phyloP scores from a whole-genome alignment of 2,113 vertebrate species.

The Leucoraja erinaceus region DNA sequence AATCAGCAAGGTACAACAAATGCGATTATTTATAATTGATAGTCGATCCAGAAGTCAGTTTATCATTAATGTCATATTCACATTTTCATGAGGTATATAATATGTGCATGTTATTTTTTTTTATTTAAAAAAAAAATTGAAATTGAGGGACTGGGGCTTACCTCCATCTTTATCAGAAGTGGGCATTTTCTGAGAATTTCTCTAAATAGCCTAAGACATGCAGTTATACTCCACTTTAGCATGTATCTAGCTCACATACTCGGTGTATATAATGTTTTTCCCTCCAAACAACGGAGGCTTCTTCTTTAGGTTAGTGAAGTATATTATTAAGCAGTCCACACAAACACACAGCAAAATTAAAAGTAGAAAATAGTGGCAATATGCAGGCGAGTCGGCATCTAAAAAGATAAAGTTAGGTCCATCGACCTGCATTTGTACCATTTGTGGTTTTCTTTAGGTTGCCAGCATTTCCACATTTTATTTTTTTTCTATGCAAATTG shows the following conservation, averaged over 20 bases:
- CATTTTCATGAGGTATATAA: slow-evolving; percentile 38
- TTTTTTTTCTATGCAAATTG: not conserved
- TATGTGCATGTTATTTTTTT: slow-evolving; percentile 24
- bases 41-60: slow-evolving; percentile 37
- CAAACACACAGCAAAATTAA: slow-evolving; percentile 3
- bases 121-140: not conserved
- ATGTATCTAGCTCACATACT: not conserved
- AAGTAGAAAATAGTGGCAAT: slow-evolving; percentile 3
- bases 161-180: not conserved
- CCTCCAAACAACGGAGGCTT: not conserved
- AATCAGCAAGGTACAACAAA: slow-evolving; percentile 35
- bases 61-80: slow-evolving; percentile 37
- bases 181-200: not conserved
- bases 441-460: not conserved
- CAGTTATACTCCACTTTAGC: slow-evolving; percentile 21
- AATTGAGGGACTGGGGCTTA: slow-evolving; percentile 9
- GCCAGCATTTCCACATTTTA: not conserved
- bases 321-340: not conserved
- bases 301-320: not conserved
- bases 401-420: not conserved
- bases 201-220: slow-evolving; percentile 21
- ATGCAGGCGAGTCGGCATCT: not conserved
- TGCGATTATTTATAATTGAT: slow-evolving; percentile 32
- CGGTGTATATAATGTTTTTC: not conserved
- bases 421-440: not conserved